Base-by-base conservation (phyloP, 2,113 vertebrate species). In the Onychorhynchus coronatus region DNA sequence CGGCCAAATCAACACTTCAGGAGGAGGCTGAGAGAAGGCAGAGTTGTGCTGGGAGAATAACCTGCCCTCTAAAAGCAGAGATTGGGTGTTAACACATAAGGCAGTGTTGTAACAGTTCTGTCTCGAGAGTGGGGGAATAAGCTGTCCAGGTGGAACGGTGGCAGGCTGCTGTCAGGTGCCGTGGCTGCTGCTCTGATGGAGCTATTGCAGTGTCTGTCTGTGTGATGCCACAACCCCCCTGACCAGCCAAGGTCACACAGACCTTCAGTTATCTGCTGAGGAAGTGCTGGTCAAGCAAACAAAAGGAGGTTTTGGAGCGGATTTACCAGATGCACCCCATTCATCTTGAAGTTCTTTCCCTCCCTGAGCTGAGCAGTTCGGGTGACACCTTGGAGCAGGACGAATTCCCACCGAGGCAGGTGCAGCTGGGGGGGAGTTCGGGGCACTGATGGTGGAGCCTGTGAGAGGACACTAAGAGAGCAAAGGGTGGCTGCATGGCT, bases 291-390 rank as follows among this genome's bases (percentile, higher is more conserved):
- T 5, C 62, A 11, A 39, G 83, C 86, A 92, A 53, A 78, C 37
- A 27, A 33, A 46, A 71, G 56, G 61, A 33, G 53, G 58, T 52
- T 52, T 25, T 5, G n/a, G 50, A 92, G 68, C 55, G 55, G 46
- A 25, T 35, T 53, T 39, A 35, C 61, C 88, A 93, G 55, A 52
- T 73, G 82, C 15, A 28, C 8, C 62, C 53, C 61, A 73, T 95
- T 85, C 50, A 75, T 96, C 90, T 89, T 80, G 58, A 50, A 75
- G 61, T 31, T 56, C 50, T 63, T 76, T 52, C 22, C 52, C 53
- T 30, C 3, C 61, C 63, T 6, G 61, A 49, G 55, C 3, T 42
- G 55, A 68, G 82, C 59, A 5, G 11, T 7, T 14, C 49, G 83
- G 84, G 66, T 59, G 74, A 20, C 49, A 23, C 27, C 24, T 66